Percentiles rank a stretch among this genome's conserved stretches.
phyloP scores from a whole-genome alignment of 1,140 invertebrate genomes.

The Orius laevigatus region DNA sequence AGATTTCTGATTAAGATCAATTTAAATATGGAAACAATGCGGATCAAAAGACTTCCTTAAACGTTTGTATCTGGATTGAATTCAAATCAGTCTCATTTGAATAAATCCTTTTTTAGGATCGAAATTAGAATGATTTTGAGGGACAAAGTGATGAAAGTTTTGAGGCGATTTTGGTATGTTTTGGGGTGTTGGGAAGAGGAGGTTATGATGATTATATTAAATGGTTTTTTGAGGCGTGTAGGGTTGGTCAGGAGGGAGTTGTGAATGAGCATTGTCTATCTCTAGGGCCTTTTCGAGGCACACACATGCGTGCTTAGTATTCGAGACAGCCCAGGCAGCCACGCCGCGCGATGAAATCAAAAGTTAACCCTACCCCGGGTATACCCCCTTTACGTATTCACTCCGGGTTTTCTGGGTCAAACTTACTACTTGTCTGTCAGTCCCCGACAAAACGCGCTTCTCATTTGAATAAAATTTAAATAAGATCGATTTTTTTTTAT shows the following conservation, averaged over 20 bases:
- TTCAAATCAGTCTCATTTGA: no score
- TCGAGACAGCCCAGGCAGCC: slow-evolving; percentile 8
- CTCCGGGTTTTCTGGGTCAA: slow-evolving; percentile 17
- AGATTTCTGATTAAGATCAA: no score
- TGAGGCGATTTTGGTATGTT: no score
- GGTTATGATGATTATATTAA: no score
- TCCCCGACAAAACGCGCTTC: not conserved
- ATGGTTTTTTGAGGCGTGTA: not conserved
- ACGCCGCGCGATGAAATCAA: slow-evolving; percentile 16
- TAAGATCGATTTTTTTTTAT: slow-evolving; percentile 17
- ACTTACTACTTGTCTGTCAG: slow-evolving; percentile 12
- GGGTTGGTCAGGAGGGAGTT: slow-evolving; percentile 8
- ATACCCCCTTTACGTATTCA: slow-evolving; percentile 15
- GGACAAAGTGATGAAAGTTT: no score
- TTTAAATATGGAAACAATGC: no score
- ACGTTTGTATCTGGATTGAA: no score
- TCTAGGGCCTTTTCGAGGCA: slow-evolving; percentile 1
- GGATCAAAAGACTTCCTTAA: no score
- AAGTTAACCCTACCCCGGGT: slow-evolving; percentile 12
- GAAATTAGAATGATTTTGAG: no score
- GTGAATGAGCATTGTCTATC: slow-evolving; percentile 10
- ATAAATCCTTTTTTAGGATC: no score
- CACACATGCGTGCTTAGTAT: slow-evolving; percentile 16
- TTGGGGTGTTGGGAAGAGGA: no score
- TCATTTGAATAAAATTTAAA: slow-evolving; percentile 19